Conservation (phyloP, 2,888 invertebrate genomes). For the Alloscopus bannaensis region DNA sequence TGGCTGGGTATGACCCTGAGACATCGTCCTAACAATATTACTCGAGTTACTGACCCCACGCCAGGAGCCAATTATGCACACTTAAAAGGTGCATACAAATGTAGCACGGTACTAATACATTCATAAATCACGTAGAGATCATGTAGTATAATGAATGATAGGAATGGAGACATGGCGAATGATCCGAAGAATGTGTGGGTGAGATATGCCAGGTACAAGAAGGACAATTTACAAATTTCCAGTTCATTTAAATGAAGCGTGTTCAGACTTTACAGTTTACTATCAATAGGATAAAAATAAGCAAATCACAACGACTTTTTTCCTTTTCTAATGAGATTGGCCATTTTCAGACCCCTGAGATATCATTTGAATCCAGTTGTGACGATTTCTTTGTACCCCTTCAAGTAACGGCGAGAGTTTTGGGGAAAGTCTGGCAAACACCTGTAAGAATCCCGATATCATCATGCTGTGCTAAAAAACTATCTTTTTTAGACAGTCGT, state of each 20-base stretch:
- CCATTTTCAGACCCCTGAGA: slow-evolving; percentile 72
- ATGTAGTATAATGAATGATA: slow-evolving; percentile 26
- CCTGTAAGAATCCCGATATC: slow-evolving; percentile 77
- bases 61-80: slow-evolving; percentile 14
- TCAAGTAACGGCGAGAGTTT: slow-evolving; percentile 87
- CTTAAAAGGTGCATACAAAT: slow-evolving; percentile 13
- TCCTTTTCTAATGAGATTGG: slow-evolving; percentile 65
- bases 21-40: slow-evolving; percentile 28
- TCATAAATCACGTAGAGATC: slow-evolving; percentile 14
- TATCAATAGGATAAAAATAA: slow-evolving; percentile 65
- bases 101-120: slow-evolving; percentile 18
- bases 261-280: slow-evolving; percentile 66
- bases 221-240: slow-evolving; percentile 55
- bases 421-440: slow-evolving; percentile 88
- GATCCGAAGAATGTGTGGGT: slow-evolving; percentile 23
- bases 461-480: too few relatives aligned
- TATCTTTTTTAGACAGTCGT: too few relatives aligned
- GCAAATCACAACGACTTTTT: slow-evolving; percentile 60
- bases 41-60: slow-evolving; percentile 60
- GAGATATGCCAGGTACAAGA: slow-evolving; percentile 63
- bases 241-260: slow-evolving; percentile 61
- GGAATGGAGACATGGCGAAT: slow-evolving; percentile 9
- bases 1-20: slow-evolving; percentile 51
- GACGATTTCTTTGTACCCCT: slow-evolving; percentile 87
- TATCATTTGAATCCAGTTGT: slow-evolving; percentile 89